phyloP scores from a whole-genome alignment of 2,113 vertebrate genomes.

The Onychostruthus taczanowskii region DNA sequence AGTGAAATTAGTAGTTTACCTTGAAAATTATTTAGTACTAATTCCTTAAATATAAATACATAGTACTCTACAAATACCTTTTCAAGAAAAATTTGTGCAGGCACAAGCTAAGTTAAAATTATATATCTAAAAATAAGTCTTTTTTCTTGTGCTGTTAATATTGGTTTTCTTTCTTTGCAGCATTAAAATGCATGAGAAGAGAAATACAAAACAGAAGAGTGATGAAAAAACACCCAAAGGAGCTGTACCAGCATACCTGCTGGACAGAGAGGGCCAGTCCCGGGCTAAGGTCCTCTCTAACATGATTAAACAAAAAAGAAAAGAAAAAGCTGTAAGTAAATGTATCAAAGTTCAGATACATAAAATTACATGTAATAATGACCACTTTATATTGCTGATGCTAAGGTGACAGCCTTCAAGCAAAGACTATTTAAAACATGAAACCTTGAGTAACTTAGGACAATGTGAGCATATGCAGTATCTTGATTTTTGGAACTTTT shows the following conservation, averaged over 20 bases:
- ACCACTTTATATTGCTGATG: neutral
- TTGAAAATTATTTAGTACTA: neutral
- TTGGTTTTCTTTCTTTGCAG: slow-evolving; percentile 60
- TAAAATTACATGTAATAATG: neutral
- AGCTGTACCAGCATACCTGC: slow-evolving; percentile 91
- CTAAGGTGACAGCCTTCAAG: neutral
- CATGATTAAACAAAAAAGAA: slow-evolving; percentile 99
- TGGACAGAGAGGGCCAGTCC: slow-evolving; percentile 95
- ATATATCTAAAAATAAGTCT: neutral
- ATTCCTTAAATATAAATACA: neutral
- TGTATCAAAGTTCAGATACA: neutral
- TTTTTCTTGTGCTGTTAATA: neutral
- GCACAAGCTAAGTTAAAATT: neutral
- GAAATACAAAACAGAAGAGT: slow-evolving; percentile 91
- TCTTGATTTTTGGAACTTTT: neutral
- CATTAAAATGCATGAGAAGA: slow-evolving; percentile 98
- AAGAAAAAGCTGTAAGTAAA: slow-evolving; percentile 95
- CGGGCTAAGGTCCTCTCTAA: slow-evolving; percentile 95
- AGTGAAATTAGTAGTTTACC: neutral
- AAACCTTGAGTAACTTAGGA: neutral
- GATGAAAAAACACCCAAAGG: slow-evolving; percentile 96
- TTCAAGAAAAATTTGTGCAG: neutral
- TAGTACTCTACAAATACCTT: neutral
- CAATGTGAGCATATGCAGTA: neutral
- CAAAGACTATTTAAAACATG: neutral